phyloP scores from a whole-genome alignment of 1,140 invertebrate species.

The Drosophila gunungcola region DNA sequence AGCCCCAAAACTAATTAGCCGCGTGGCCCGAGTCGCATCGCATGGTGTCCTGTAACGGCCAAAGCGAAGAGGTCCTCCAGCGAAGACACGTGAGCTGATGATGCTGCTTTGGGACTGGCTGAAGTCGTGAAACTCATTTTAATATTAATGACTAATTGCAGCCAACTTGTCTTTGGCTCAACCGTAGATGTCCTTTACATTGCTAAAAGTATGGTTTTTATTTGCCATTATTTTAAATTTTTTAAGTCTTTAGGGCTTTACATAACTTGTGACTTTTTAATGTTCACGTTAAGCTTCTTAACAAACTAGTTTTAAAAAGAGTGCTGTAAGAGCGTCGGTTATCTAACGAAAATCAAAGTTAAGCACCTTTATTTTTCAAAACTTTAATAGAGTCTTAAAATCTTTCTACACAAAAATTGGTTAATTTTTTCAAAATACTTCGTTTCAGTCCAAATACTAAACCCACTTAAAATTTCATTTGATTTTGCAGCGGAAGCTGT shows the following conservation, averaged over 20 bases:
- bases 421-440: slow-evolving; percentile 10
- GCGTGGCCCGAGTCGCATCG: slow-evolving; percentile 23
- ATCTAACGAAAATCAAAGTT: too few species aligned
- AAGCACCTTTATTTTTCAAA: too few species aligned
- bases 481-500: slow-evolving; percentile 40
- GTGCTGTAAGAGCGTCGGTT: too few species aligned
- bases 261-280: too few species aligned
- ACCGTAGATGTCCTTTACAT: neutral
- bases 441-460: slow-evolving; percentile 4
- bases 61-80: slow-evolving; percentile 16
- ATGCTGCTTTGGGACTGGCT: slow-evolving; percentile 15
- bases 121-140: slow-evolving; percentile 51
- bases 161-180: slow-evolving; percentile 41
- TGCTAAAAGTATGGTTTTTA: too few species aligned
- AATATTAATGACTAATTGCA: slow-evolving; percentile 77
- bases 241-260: too few species aligned
- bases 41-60: slow-evolving; percentile 19
- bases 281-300: too few species aligned
- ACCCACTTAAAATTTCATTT: slow-evolving; percentile 59
- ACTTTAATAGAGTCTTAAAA: too few species aligned
- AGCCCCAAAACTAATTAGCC: slow-evolving; percentile 77
- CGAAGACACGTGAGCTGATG: slow-evolving; percentile 67
- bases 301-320: too few species aligned
- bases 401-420: neutral
- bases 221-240: too few species aligned